Conservation (phyloP, 2,797 vertebrate genomes). For the Hydrolagus colliei region DNA sequence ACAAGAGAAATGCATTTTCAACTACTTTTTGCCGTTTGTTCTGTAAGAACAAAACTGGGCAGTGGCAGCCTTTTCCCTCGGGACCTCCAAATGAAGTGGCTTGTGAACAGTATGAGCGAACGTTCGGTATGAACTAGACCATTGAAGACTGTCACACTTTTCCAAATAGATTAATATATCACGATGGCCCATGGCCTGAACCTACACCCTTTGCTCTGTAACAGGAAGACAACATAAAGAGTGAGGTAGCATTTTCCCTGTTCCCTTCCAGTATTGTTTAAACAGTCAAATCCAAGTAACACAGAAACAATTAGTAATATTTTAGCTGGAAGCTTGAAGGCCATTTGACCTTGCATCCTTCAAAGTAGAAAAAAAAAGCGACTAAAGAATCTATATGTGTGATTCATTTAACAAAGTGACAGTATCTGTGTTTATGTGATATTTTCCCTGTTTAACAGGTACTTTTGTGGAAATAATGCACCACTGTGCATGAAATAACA, state of each 20-base stretch:
- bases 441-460: too few relatives aligned
- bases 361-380: not conserved
- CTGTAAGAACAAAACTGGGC: not conserved
- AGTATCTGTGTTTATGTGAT: too few relatives aligned
- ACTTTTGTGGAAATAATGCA: not conserved
- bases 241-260: not conserved
- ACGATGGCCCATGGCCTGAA: not conserved
- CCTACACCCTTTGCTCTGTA: not conserved
- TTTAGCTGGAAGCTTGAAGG: not conserved
- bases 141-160: not conserved
- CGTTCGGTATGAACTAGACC: not conserved
- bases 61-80: not conserved
- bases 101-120: not conserved
- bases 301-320: not conserved
- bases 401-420: too few relatives aligned
- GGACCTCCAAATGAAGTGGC: not conserved
- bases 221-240: not conserved
- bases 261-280: not conserved
- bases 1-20: not conserved
- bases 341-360: not conserved
- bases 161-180: not conserved
- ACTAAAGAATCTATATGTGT: too few relatives aligned
- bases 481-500: not conserved
- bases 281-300: not conserved
- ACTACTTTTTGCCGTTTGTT: not conserved